Evolutionary conservation across 2,113 vertebrate species (phyloP), one percentile per base, ranked within the genome.

Genomic region (Tapirus terrestris): DNA sequence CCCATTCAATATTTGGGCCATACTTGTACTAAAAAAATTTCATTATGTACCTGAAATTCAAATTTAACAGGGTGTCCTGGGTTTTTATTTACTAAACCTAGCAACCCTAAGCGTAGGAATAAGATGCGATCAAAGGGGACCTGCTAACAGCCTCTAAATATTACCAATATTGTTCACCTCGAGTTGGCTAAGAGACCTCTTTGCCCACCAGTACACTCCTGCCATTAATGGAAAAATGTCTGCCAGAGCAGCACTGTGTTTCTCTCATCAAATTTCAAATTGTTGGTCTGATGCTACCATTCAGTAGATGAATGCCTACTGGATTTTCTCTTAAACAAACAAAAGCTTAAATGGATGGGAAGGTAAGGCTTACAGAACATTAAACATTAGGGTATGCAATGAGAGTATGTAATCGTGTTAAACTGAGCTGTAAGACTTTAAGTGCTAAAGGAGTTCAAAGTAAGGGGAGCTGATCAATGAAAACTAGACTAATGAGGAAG

Each of bases 61-160:
- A 60, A 67, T 65, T 63, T 91, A 92, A 51, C 17, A 77, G 36
- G n/a, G 8, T 36, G 1, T 51, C 31, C 39, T 80, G 3, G 89
- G 25, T 93, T 95, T 91, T 88, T 61, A 90, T 95, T 96, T 76
- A 72, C 90, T 90, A 33, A 56, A 61, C 51, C 25, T 68, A 72
- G 76, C 53, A 79, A 51, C 58, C 8, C 36, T 36, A 87, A 82
- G 29, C 29, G 39, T 33, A 76, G 21, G 25, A 97, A 53, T 95
- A 70, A 76, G 25, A 17, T 8, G 5, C 12, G 18, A 31, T 36
- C 23, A 79, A 61, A 67, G 36, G 33, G 29, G 51, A 79, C 33
- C 23, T 63, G 65, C 39, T 51, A 77, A 79, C n/a, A 83, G 51
- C 20, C 1, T 75, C 20, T 89, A 87, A 89, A 53, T 87, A 83